phyloP scores from a whole-genome alignment of 2,113 vertebrate genomes.

The Pithys albifrons region DNA sequence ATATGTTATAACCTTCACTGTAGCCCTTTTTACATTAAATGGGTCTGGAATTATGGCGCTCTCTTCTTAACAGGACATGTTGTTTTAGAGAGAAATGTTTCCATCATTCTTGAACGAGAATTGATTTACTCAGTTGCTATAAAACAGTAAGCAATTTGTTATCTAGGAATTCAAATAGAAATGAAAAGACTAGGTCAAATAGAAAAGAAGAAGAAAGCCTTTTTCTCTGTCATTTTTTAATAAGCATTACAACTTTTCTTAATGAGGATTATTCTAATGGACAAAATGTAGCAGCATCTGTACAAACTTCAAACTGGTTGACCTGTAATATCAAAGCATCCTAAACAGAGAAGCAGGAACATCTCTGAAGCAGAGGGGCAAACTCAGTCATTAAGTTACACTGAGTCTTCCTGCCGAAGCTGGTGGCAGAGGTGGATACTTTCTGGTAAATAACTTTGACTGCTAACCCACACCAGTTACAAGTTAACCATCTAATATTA shows the following conservation, averaged over 20 bases:
- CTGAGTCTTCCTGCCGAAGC: not conserved
- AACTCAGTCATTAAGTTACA: not conserved
- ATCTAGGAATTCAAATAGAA: not conserved
- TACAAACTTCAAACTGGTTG: not conserved
- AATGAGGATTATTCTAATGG: not conserved
- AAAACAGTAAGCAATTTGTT: not conserved
- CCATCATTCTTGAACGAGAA: not conserved
- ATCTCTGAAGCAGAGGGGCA: not conserved
- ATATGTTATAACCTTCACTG: not conserved
- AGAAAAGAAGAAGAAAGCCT: not conserved
- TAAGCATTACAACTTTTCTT: not conserved
- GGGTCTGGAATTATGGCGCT: not conserved
- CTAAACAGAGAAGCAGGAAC: not conserved
- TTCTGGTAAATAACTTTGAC: not conserved
- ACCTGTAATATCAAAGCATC: not conserved
- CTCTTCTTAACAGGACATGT: not conserved
- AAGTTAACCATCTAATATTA: not conserved
- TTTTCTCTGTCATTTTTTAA: not conserved
- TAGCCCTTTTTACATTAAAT: not conserved
- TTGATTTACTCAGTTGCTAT: not conserved
- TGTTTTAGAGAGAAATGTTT: not conserved
- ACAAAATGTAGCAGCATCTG: not conserved
- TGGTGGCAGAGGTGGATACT: not conserved
- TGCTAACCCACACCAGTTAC: not conserved
- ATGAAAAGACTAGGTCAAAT: not conserved